Percentiles rank a stretch among this genome's conserved stretches.
phyloP scores from a whole-genome alignment of 2,888 invertebrate genomes.

The Ornithoptera alexandrae region DNA sequence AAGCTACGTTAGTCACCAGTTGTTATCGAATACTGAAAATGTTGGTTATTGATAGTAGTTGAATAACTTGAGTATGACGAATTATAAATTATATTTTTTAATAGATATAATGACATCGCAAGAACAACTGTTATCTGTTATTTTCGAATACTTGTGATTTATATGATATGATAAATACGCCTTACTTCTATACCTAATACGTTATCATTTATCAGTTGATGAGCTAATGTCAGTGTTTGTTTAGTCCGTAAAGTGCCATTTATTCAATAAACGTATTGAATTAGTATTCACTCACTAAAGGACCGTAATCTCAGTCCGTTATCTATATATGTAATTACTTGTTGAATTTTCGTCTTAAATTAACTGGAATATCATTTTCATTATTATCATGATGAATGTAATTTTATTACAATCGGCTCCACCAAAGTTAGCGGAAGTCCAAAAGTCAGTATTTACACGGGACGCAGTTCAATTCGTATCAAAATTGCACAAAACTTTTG shows the following conservation, averaged over 20 bases:
- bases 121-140: too few species aligned
- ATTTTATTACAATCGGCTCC: conserved; percentile 74
- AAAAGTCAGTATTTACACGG: conserved; percentile 76
- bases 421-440: conserved; percentile 75
- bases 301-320: too few species aligned
- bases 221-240: neutral
- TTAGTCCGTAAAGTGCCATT: neutral
- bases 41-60: too few species aligned
- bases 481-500: conserved; percentile 74
- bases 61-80: too few species aligned
- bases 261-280: neutral
- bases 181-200: neutral
- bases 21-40: too few species aligned
- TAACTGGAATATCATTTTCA: neutral
- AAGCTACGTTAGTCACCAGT: too few species aligned
- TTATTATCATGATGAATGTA: conserved; percentile 42
- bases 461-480: conserved; percentile 79
- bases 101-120: too few species aligned
- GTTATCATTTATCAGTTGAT: neutral
- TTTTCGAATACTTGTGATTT: too few species aligned
- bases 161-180: too few species aligned
- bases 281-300: too few species aligned
- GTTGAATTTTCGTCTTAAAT: neutral
- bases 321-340: too few species aligned
- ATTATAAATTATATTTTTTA: too few species aligned